Conservation (phyloP, 92 coral and sea anemone species). For the Micromussa lordhowensis region DNA sequence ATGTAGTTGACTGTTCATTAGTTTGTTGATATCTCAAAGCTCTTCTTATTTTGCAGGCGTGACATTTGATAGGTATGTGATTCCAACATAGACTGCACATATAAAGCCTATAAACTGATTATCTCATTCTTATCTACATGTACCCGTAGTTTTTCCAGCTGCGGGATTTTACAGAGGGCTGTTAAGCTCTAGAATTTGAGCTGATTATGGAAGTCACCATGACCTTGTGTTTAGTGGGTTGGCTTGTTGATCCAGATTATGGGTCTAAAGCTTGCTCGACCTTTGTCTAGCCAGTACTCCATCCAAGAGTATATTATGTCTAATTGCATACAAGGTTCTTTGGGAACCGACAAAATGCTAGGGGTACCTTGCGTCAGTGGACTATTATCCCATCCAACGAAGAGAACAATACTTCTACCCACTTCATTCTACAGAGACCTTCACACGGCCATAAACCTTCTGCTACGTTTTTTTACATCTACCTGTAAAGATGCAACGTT, state of each 20-base stretch:
- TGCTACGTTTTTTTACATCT: too few species aligned
- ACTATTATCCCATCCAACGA: background rate
- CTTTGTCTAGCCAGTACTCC: too few species aligned
- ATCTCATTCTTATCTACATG: background rate
- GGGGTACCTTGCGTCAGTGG: background rate
- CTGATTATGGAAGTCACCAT: background rate
- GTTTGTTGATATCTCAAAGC: background rate
- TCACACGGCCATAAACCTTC: too few species aligned
- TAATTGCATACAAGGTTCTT: too few species aligned
- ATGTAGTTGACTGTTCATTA: background rate
- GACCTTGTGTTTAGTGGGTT: background rate
- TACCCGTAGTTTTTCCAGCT: background rate
- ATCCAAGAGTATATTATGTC: too few species aligned
- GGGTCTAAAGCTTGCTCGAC: background rate
- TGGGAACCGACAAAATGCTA: background rate
- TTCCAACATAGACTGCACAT: background rate
- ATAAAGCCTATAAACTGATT: background rate
- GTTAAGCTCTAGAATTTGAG: background rate
- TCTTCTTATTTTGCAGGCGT: constrained; percentile 70
- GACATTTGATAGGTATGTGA: constrained; percentile 92
- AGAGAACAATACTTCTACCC: background rate
- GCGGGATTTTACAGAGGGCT: background rate
- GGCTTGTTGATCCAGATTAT: background rate
- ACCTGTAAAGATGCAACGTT: too few species aligned
- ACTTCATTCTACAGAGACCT: too few species aligned